phyloP scores from a whole-genome alignment of 2,113 vertebrate species.

The Gadus chalcogrammus region DNA sequence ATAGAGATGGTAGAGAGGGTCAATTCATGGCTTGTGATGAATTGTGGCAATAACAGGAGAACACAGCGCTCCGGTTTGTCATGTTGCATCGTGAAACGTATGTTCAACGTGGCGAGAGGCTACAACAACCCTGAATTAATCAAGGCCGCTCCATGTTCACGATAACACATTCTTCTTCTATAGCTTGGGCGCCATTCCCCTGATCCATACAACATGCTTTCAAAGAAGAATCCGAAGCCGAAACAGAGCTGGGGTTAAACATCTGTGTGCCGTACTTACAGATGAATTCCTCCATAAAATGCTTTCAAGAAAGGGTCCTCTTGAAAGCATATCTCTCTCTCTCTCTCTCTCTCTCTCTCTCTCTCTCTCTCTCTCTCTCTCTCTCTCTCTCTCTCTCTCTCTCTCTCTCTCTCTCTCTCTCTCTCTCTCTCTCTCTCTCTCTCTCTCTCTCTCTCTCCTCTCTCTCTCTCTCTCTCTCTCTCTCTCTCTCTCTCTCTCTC shows the following conservation, averaged over 20 bases:
- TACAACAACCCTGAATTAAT: too few species aligned
- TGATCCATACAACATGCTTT: too few species aligned
- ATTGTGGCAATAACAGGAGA: neutral
- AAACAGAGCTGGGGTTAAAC: constrained; percentile 19
- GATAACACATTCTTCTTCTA: too few species aligned
- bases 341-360: too few species aligned
- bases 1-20: neutral
- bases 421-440: neutral
- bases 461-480: neutral
- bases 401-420: too few species aligned
- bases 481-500: too few species aligned
- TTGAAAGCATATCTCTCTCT: too few species aligned
- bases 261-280: constrained; percentile 45
- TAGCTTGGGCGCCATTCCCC: too few species aligned
- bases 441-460: too few species aligned
- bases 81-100: neutral
- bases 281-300: constrained; percentile 49
- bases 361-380: too few species aligned
- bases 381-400: too few species aligned
- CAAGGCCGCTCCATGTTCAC: neutral
- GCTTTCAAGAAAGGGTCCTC: constrained; percentile 23
- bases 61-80: neutral
- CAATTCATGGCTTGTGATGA: neutral
- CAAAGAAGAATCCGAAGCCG: too few species aligned
- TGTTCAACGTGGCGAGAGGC: neutral